Conservation (phyloP, 1,140 invertebrate genomes). For the Carcinoscorpius rotundicauda region DNA sequence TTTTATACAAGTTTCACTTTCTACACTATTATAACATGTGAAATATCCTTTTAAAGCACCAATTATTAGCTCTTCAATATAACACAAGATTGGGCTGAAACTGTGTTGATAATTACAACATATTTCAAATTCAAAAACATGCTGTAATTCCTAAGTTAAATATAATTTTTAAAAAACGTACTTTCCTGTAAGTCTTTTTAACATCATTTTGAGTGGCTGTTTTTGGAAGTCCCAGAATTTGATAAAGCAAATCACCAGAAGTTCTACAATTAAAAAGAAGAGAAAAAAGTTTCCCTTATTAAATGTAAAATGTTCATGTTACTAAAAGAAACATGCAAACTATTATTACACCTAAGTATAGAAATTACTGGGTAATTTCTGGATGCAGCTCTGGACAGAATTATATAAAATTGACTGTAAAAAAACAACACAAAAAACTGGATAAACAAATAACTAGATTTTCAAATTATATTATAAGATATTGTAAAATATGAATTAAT, state of each 20-base stretch:
- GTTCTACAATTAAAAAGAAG: conserved; percentile 43
- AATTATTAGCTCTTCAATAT: neutral
- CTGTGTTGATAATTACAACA: neutral
- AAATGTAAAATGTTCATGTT: too few relatives aligned
- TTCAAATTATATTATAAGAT: too few relatives aligned
- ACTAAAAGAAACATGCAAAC: too few relatives aligned
- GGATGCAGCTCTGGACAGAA: too few relatives aligned
- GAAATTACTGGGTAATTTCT: too few relatives aligned
- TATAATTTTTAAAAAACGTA: conserved; percentile 6
- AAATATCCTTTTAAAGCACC: neutral
- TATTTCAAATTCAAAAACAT: neutral
- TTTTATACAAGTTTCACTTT: neutral
- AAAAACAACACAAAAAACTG: too few relatives aligned
- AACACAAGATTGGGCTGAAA: neutral
- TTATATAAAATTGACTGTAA: too few relatives aligned
- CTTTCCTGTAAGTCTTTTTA: conserved; percentile 74
- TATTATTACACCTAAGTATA: too few relatives aligned
- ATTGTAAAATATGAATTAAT: too few relatives aligned
- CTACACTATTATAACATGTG: neutral
- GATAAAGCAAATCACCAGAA: conserved; percentile 76
- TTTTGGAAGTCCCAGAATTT: conserved; percentile 70
- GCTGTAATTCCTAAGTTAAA: neutral
- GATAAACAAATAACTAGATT: too few relatives aligned
- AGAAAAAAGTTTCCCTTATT: too few relatives aligned
- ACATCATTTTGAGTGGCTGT: conserved; percentile 79